Percentiles rank a stretch among this genome's conserved stretches.
Conservation (phyloP, 2,888 invertebrate genomes). For the Caenorhabditis sp. region DNA sequence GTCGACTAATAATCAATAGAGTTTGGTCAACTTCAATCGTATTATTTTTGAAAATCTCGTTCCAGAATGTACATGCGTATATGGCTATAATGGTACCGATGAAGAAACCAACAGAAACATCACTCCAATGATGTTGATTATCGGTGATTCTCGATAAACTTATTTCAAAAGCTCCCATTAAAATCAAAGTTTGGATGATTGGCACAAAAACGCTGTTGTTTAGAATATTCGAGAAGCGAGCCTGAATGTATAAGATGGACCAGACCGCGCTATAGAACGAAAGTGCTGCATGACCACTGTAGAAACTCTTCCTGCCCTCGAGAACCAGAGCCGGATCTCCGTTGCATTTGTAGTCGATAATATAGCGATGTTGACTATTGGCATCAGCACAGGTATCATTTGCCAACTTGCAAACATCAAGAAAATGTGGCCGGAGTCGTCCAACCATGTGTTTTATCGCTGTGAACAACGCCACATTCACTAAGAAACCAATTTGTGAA, state of each 20-base stretch:
- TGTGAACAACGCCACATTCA: constrained; percentile 72
- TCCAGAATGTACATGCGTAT: constrained; percentile 43
- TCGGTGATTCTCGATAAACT: constrained; percentile 83
- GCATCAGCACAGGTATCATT: constrained; percentile 40
- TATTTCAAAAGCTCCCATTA: constrained; percentile 36
- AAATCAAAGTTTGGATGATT: constrained; percentile 41
- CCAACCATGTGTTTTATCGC: constrained; percentile 91
- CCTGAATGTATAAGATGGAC: constrained; percentile 53
- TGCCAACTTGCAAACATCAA: constrained; percentile 83
- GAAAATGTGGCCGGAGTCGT: constrained; percentile 89
- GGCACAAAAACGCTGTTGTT: constrained; percentile 45
- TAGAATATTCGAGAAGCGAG: constrained; percentile 30
- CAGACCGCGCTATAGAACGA: constrained; percentile 54
- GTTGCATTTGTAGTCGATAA: constrained; percentile 47
- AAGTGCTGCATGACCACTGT: constrained; percentile 58
- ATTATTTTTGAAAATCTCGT: constrained; percentile 22
- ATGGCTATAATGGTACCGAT: constrained; percentile 73
- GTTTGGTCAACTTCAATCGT: constrained; percentile 17
- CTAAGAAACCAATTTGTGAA: constrained; percentile 56
- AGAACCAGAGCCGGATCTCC: constrained; percentile 40
- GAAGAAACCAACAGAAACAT: constrained; percentile 82
- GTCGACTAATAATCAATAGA: constrained; percentile 14
- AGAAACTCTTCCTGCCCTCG: constrained; percentile 58
- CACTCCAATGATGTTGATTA: constrained; percentile 97
- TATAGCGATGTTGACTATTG: constrained; percentile 24